Evolutionary conservation across 2,888 invertebrate genomes (phyloP).

Genomic region (Agrochola lychnidis): DNA sequence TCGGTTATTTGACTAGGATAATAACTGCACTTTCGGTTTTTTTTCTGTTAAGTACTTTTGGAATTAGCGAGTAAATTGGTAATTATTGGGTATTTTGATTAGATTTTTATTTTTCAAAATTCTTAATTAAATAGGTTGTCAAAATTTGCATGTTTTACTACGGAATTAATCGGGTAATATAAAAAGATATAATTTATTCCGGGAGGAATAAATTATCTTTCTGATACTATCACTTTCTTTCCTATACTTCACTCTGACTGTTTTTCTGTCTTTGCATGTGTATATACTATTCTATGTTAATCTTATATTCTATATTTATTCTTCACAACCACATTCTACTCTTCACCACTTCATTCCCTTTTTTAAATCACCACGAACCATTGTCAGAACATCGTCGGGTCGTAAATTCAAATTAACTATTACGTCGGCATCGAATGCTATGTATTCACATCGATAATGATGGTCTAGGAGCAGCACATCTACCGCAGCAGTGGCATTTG

Average conservation of each 20-base stretch:
- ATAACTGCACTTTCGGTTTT: conserved; percentile 55
- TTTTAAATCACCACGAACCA: conserved; percentile 7
- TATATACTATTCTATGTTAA: conserved; percentile 39
- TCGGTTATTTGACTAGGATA: conserved; percentile 42
- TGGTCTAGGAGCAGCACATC: conserved; percentile 94
- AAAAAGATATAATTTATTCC: conserved; percentile 1
- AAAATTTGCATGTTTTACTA: conserved; percentile 59
- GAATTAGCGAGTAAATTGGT: conserved; percentile 33
- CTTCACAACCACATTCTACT: not conserved
- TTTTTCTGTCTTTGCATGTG: conserved; percentile 53
- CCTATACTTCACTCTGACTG: conserved; percentile 13
- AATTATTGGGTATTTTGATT: conserved; percentile 34
- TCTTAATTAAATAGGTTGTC: conserved; percentile 37
- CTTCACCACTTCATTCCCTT: conserved; percentile 20
- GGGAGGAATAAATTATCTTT: not conserved
- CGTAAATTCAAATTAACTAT: not conserved
- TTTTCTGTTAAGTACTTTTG: conserved; percentile 43
- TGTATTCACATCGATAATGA: conserved; percentile 40
- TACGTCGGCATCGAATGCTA: not conserved
- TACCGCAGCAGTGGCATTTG: conserved; percentile 97
- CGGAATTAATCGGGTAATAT: conserved; percentile 1
- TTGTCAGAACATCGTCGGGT: conserved; percentile 7
- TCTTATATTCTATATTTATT: conserved; percentile 19
- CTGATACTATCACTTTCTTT: conserved; percentile 5
- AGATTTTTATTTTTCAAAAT: conserved; percentile 30